phyloP scores from a whole-genome alignment of 1,140 invertebrate genomes.

The Argopecten irradians region DNA sequence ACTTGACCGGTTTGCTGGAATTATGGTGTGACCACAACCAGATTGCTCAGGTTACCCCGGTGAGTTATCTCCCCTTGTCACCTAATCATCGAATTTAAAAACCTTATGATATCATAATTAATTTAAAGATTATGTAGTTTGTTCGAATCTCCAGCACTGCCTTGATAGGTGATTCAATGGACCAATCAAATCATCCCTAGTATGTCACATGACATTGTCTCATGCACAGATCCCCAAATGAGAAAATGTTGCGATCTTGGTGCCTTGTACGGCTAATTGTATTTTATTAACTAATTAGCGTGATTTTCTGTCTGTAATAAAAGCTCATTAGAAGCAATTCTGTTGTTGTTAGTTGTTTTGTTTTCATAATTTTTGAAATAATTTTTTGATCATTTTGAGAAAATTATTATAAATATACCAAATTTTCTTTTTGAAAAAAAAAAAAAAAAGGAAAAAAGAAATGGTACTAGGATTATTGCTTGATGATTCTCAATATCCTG shows the following conservation, averaged over 20 bases:
- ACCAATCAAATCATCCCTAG: not conserved
- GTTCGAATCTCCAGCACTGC: not conserved
- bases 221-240: not conserved
- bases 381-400: not conserved
- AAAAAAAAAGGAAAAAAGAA: not conserved
- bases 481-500: not conserved
- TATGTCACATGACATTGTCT: not conserved
- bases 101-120: not conserved
- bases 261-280: not conserved
- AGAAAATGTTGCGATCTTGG: not conserved
- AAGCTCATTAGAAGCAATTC: not conserved
- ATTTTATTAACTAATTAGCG: not conserved
- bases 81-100: not conserved
- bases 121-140: not conserved
- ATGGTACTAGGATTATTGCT: too few relatives aligned
- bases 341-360: not conserved
- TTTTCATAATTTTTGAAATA: not conserved
- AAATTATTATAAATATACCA: not conserved
- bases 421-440: not conserved
- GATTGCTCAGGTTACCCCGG: slow-evolving; percentile 85
- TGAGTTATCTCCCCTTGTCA: slow-evolving; percentile 63
- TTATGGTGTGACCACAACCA: slow-evolving; percentile 94
- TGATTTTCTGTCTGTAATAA: not conserved
- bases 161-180: not conserved
- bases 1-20: slow-evolving; percentile 87